Base-by-base conservation (phyloP, 2,797 vertebrate genomes). In the Rachycentron canadum region DNA sequence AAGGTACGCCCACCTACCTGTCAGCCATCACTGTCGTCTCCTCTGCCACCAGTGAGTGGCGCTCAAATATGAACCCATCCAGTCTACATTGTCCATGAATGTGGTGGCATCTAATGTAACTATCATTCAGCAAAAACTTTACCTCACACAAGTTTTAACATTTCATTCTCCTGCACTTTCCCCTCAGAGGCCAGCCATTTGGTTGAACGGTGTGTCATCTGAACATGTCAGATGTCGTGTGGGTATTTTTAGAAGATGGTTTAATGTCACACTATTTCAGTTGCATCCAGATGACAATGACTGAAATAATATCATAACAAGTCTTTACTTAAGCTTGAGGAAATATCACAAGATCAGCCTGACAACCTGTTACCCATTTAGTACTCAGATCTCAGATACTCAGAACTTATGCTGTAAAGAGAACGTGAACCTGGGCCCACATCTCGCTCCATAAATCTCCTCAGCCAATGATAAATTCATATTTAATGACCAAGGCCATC, bases 381-480 rank as follows among this genome's bases (percentile, higher is more conserved):
- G 72, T 87, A 84, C 81, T 36, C 78, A 87, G 78, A 50, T n/a
- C n/a, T n/a, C n/a, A n/a, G n/a, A n/a, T n/a, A n/a, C 78, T 65
- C 70, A 69, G 68, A 79, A 84, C 79, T 85, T 78, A 16, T 47
- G 82, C 63, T 59, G 83, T 58, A 81, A 83, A 83, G 78, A 83
- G 45, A 86, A 76, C 28, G 45, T 87, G 82, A 91, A 92, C 86
- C 65, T 0, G 36, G 82, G 75, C 69, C 69, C 53, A 38, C 84
- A 85, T 80, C 81, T 78, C 32, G 47, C 88, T 86, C 77, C 81
- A 90, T 92, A 90, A 91, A 93, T 92, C 89, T 92, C 86, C 66
- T 84, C 88, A 80, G 76, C 84, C 86, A 90, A 85, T 92, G 90
- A 93, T 91, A 88, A 92, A 95, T 94, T 93, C 91, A 94, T 94